Percentiles rank a stretch among this genome's conserved stretches.
These are phyloP conservation scores for Candidula unifasciata DNA, from an alignment of 2,888 invertebrate genomes.

Conservation along the genomic window DNA sequence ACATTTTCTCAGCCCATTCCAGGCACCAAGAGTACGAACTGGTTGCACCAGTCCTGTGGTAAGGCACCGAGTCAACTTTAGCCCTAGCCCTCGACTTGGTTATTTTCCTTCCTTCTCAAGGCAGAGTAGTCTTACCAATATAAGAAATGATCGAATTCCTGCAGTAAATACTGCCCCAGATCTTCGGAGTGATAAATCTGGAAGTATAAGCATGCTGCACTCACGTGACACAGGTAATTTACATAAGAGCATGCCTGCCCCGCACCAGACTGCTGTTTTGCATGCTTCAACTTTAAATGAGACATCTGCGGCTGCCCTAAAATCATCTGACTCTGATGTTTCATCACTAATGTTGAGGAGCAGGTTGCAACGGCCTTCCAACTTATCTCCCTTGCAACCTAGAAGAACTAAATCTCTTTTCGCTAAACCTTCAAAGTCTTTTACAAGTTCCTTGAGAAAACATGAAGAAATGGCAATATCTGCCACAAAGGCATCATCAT, in stretches of 20 bases:
- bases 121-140: not conserved
- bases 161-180: not conserved
- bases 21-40: constrained; percentile 1
- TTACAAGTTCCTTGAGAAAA: not conserved
- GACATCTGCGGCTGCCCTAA: not conserved
- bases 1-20: constrained; percentile 44
- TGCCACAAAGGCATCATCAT: constrained; percentile 33
- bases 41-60: constrained; percentile 32
- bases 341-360: not conserved
- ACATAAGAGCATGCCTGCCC: not conserved
- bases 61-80: constrained; percentile 43
- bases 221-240: not conserved
- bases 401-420: constrained; percentile 43
- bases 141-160: constrained; percentile 18
- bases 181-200: constrained; percentile 36
- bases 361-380: constrained; percentile 23
- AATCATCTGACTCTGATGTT: not conserved
- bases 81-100: constrained; percentile 30
- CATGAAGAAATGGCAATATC: constrained; percentile 13
- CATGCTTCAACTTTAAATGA: not conserved
- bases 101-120: constrained; percentile 30
- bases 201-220: constrained; percentile 15
- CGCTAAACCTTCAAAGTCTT: constrained; percentile 22
- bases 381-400: constrained; percentile 38
- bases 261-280: not conserved